Evolutionary conservation across 23 tunicate species (phyloP).

Genomic region (Corella eumyota): DNA sequence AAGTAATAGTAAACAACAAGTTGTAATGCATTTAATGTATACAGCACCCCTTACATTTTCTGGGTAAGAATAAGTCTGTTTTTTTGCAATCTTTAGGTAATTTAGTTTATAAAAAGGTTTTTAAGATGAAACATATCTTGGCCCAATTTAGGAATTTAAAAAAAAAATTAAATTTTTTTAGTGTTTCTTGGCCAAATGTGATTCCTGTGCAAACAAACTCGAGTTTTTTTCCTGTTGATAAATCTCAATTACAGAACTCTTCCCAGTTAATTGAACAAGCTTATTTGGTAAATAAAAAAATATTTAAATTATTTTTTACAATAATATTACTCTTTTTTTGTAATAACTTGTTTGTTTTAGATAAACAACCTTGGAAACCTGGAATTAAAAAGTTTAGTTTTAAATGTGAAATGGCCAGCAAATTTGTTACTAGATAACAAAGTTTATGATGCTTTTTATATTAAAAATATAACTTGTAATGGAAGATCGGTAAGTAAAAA

Average conservation of each 20-base stretch:
- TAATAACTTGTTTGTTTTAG: background rate
- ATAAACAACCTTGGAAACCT: background rate
- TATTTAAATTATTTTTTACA: background rate
- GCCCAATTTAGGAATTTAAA: too few species aligned
- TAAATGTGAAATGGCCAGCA: background rate
- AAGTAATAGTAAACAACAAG: background rate
- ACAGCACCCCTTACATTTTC: background rate
- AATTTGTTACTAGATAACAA: background rate
- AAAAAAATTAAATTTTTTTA: too few species aligned
- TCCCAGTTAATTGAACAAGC: background rate
- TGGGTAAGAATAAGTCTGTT: constrained; percentile 7
- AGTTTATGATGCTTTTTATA: constrained; percentile 6
- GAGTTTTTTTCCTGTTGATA: background rate
- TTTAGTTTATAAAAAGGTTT: too few species aligned
- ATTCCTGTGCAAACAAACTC: background rate
- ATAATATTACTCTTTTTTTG: too few species aligned
- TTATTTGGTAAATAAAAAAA: background rate
- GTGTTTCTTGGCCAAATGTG: constrained; percentile 1
- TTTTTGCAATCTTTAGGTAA: too few species aligned
- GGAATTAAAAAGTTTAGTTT: background rate
- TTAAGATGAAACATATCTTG: too few species aligned
- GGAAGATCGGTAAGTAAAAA: background rate
- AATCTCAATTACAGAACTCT: background rate
- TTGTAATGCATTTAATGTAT: background rate
- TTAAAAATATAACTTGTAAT: background rate